These are phyloP conservation scores for Reticulitermes lucifugus DNA, from an alignment of 2,888 invertebrate species.

Conservation along the genomic window DNA sequence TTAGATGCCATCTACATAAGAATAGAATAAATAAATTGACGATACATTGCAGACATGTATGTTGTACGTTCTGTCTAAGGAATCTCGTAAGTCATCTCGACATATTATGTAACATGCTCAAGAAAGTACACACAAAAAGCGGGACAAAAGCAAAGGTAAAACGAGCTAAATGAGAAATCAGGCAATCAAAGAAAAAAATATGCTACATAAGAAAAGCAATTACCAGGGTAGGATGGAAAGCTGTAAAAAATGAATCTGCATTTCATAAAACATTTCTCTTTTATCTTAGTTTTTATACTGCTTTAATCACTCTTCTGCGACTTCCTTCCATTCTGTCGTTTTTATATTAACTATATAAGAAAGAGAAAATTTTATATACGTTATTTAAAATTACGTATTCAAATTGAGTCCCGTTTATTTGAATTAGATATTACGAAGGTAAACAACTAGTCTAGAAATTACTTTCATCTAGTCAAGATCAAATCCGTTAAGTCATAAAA, in stretches of 20 bases:
- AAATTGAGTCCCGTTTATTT: background rate
- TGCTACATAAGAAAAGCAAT: background rate
- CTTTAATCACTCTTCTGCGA: background rate
- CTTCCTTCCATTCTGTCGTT: background rate
- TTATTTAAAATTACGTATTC: conserved; percentile 1
- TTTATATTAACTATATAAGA: background rate
- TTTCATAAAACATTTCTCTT: background rate
- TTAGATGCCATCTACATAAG: too few species aligned
- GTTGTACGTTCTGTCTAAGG: too few species aligned
- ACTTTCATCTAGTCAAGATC: background rate
- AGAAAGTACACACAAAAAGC: too few species aligned
- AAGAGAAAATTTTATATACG: too few species aligned
- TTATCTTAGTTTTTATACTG: background rate
- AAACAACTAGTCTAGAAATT: background rate
- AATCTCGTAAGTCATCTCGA: too few species aligned
- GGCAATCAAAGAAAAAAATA: background rate
- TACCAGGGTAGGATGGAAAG: background rate
- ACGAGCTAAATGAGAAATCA: too few species aligned
- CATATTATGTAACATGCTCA: too few species aligned
- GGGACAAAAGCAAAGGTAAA: too few species aligned
- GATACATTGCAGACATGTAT: too few species aligned
- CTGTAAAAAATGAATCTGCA: background rate
- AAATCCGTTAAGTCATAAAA: background rate
- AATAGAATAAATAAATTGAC: too few species aligned
- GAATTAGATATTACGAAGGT: background rate